phyloP scores from a whole-genome alignment of 1,140 invertebrate species.

The Patella vulgata region DNA sequence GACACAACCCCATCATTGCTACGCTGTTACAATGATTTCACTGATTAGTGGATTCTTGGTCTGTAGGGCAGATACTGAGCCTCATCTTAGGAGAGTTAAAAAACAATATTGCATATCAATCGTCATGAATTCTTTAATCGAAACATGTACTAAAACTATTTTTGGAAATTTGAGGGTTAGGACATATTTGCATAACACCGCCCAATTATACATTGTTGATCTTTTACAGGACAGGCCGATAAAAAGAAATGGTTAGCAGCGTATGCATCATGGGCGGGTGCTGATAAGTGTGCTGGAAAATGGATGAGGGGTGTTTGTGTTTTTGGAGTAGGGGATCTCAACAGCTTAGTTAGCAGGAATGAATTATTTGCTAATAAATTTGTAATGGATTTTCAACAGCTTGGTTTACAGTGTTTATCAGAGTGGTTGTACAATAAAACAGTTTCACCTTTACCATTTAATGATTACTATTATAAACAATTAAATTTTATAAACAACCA shows the following conservation, averaged over 20 bases:
- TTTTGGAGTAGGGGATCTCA: conserved; percentile 55
- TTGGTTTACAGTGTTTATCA: conserved; percentile 58
- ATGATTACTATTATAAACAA: conserved; percentile 39
- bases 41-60: too few relatives aligned
- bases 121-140: too few relatives aligned
- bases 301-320: conserved; percentile 49
- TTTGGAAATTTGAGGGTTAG: too few relatives aligned
- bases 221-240: conserved; percentile 46
- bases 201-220: too few relatives aligned
- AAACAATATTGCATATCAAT: too few relatives aligned
- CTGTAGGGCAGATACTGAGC: too few relatives aligned
- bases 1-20: too few relatives aligned
- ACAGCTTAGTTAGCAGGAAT: conserved; percentile 34
- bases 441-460: conserved; percentile 20
- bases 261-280: conserved; percentile 44
- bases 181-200: too few relatives aligned
- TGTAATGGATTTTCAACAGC: conserved; percentile 50
- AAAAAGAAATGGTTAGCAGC: conserved; percentile 51
- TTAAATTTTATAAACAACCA: too few relatives aligned
- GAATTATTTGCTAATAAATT: conserved; percentile 64
- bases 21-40: too few relatives aligned
- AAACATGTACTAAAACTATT: too few relatives aligned
- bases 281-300: conserved; percentile 20
- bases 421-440: conserved; percentile 47
- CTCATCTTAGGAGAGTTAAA: too few relatives aligned